These are phyloP conservation scores for Slavum lentiscoides DNA, from an alignment of 2,888 invertebrate genomes.

Conservation along the genomic window DNA sequence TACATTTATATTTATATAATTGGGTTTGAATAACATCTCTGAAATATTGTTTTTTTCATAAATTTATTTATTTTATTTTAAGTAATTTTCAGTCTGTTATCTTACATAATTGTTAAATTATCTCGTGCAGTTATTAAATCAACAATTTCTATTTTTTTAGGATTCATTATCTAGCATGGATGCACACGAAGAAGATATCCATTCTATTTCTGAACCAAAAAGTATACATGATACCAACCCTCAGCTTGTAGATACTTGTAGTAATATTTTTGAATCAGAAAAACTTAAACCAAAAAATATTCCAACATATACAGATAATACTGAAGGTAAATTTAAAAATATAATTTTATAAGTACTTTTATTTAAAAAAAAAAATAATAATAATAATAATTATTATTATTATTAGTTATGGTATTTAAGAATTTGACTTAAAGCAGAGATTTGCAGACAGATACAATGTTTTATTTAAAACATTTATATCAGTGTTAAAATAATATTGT, in stretches of 20 bases:
- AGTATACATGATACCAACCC: not conserved
- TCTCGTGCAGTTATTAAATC: not conserved
- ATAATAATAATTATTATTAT: too few species aligned
- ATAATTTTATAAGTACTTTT: not conserved
- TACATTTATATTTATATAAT: not conserved
- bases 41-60: too few species aligned
- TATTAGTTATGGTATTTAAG: too few species aligned
- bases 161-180: conserved; percentile 34
- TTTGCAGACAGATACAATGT: too few species aligned
- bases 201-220: conserved; percentile 23
- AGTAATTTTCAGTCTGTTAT: not conserved
- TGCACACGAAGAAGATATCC: conserved; percentile 3
- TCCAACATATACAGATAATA: not conserved
- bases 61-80: not conserved
- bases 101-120: not conserved
- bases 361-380: too few species aligned
- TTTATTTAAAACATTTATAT: too few species aligned
- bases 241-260: not conserved
- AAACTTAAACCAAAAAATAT: conserved; percentile 4
- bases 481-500: too few species aligned
- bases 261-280: conserved; percentile 1
- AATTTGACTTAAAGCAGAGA: too few species aligned
- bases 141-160: conserved; percentile 8
- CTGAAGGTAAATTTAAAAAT: conserved; percentile 16
- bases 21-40: not conserved